These are phyloP conservation scores for Cylas formicarius DNA, from an alignment of 1,140 invertebrate species.

Conservation along the genomic window DNA sequence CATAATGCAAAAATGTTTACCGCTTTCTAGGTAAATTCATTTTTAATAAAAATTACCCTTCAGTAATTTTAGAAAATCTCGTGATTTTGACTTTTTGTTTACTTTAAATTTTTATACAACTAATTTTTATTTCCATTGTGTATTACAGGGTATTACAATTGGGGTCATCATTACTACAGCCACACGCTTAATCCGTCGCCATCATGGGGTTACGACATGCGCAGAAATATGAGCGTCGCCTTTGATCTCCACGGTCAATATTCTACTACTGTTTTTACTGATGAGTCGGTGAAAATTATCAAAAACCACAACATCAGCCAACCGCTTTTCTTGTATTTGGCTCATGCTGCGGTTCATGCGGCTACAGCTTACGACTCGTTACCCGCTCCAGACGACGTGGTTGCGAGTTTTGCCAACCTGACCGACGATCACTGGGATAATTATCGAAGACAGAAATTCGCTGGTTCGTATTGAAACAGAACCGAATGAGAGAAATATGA, in stretches of 20 bases:
- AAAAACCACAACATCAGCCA: slow-evolving; percentile 53
- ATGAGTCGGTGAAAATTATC: slow-evolving; percentile 63
- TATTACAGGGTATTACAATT: slow-evolving; percentile 68
- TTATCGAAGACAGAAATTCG: slow-evolving; percentile 65
- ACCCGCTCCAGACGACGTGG: slow-evolving; percentile 63
- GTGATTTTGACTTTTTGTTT: too few relatives aligned
- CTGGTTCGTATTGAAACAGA: slow-evolving; percentile 50
- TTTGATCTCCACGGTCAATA: slow-evolving; percentile 73
- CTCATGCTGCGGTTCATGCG: too few relatives aligned
- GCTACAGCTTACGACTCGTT: slow-evolving; percentile 73
- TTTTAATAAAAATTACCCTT: too few relatives aligned
- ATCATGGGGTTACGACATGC: slow-evolving; percentile 54
- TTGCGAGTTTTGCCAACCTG: slow-evolving; percentile 64
- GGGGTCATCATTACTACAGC: slow-evolving; percentile 82
- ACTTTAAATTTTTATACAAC: too few relatives aligned
- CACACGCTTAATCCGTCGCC: slow-evolving; percentile 62
- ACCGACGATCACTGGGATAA: too few relatives aligned
- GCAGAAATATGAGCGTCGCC: slow-evolving; percentile 53
- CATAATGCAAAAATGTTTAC: too few relatives aligned
- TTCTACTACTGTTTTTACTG: slow-evolving; percentile 74
- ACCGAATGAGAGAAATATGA: too few relatives aligned
- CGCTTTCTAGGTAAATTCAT: too few relatives aligned
- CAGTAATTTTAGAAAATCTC: too few relatives aligned
- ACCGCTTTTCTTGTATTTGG: slow-evolving; percentile 77
- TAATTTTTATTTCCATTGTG: too few relatives aligned